Evolutionary conservation across 2,797 vertebrate genomes (phyloP), one percentile per base, ranked within the genome.

Genomic region (Sebastes alutus): DNA sequence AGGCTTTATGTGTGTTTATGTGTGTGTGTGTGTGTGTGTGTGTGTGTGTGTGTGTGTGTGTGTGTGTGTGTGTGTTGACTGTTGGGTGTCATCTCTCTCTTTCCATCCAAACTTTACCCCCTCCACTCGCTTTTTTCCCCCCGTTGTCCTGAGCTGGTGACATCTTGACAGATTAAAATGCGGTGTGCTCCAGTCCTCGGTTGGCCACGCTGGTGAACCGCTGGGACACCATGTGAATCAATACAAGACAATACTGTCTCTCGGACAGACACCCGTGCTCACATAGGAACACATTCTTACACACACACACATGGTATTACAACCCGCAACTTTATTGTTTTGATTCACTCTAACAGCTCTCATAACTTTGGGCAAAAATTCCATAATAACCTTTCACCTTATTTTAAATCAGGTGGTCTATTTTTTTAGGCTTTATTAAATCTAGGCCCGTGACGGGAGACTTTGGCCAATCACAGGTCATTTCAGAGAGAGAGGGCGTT

Each of bases 161-260:
- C 93, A 93, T 83, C 68, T 92, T 93, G 93, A 94, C 92, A 85
- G 92, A 94, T 93, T 91, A 88, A 89, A 93, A 89, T 67, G 68
- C 89, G 64, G 27, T 46, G 77, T 25, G 77, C 81, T 90, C 67
- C 80, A 64, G 88, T 84, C 87, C 83, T 81, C 58, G 80, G 61
- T 81, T 42, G 79, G 83, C 82, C 89, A 81, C 82, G 83, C 77
- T 72, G 71, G 68, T 75, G 72, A 89, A 89, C 84, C 38, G 5
- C 65, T 4, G 86, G 87, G 85, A 89, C 64, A 5, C 63, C 52
- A 22, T 35, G 75, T 72, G 82, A 92, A 92, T 93, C 92, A 84
- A 90, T 92, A 89, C 56, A 23, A 82, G 86, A 85, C 85, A 85
- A 89, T 70, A 81, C 77, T 67, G 74, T 82, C 80, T 79, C 70